Evolutionary conservation across 2,113 vertebrate genomes (phyloP).

Genomic region (Corythaixoides concolor): DNA sequence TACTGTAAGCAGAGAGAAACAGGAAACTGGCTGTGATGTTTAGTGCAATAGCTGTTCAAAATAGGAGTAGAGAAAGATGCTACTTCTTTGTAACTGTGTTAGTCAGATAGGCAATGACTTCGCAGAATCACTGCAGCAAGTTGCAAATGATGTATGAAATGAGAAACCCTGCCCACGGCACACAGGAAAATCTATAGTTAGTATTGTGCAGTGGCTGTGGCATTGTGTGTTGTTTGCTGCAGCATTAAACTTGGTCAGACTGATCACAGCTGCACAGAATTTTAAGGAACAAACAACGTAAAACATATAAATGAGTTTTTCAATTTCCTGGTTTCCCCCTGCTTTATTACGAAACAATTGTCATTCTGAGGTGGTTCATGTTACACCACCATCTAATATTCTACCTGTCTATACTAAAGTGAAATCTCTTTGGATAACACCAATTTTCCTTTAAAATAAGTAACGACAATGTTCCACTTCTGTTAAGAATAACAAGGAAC

Average conservation of each 20-base stretch:
- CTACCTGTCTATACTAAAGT: neutral
- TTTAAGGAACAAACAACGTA: neutral
- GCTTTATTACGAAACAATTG: neutral
- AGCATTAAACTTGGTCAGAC: neutral
- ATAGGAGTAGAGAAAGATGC: neutral
- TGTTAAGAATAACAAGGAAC: neutral
- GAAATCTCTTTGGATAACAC: neutral
- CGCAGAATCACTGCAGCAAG: slow-evolving; percentile 23
- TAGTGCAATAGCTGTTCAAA: neutral
- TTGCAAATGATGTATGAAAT: slow-evolving; percentile 64
- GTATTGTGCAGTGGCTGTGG: neutral
- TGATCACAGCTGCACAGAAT: neutral
- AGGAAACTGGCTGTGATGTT: neutral
- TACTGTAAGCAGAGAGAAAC: neutral
- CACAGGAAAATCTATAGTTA: slow-evolving; percentile 23
- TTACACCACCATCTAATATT: neutral
- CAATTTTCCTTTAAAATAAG: neutral
- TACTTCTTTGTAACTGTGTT: neutral
- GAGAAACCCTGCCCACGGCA: slow-evolving; percentile 21
- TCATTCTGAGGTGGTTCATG: neutral
- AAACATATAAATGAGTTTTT: neutral
- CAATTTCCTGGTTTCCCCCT: neutral
- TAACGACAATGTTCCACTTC: neutral
- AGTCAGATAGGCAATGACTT: slow-evolving; percentile 1
- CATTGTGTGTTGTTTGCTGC: neutral